Conservation (phyloP, 2,888 invertebrate genomes). For the Papilio gigon region DNA sequence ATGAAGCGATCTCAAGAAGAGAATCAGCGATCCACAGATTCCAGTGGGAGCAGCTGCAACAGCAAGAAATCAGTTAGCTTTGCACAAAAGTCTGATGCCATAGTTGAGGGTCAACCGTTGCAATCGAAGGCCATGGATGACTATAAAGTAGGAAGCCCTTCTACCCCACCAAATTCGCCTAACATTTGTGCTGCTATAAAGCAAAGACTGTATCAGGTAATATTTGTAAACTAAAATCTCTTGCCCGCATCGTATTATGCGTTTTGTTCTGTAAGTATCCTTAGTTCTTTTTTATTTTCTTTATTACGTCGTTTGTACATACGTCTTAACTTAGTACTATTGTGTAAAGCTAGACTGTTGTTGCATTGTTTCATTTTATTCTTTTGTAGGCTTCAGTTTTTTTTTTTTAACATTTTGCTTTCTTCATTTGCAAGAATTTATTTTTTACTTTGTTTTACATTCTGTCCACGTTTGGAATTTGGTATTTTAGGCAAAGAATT, state of each 20-base stretch:
- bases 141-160: conserved; percentile 72
- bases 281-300: conserved; percentile 62
- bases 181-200: conserved; percentile 85
- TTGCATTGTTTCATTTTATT: conserved; percentile 40
- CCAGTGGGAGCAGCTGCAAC: conserved; percentile 82
- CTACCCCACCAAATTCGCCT: conserved; percentile 89
- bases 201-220: conserved; percentile 84
- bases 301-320: too few relatives aligned
- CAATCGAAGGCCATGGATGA: conserved; percentile 79
- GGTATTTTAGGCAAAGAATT: conserved; percentile 77
- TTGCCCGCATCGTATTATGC: conserved; percentile 67
- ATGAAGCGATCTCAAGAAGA: conserved; percentile 87
- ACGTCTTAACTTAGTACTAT: too few relatives aligned
- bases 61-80: conserved; percentile 90
- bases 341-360: conserved; percentile 31
- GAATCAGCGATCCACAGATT: conserved; percentile 82
- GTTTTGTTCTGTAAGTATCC: conserved; percentile 78
- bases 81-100: conserved; percentile 82
- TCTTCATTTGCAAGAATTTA: conserved; percentile 37
- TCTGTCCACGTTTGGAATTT: conserved; percentile 40
- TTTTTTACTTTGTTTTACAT: conserved; percentile 39
- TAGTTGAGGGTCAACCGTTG: conserved; percentile 65
- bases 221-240: conserved; percentile 54
- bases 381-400: conserved; percentile 37
- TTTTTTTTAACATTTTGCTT: conserved; percentile 40